Evolutionary conservation across 2,113 vertebrate species (phyloP).

Genomic region (Mirounga angustirostris): DNA sequence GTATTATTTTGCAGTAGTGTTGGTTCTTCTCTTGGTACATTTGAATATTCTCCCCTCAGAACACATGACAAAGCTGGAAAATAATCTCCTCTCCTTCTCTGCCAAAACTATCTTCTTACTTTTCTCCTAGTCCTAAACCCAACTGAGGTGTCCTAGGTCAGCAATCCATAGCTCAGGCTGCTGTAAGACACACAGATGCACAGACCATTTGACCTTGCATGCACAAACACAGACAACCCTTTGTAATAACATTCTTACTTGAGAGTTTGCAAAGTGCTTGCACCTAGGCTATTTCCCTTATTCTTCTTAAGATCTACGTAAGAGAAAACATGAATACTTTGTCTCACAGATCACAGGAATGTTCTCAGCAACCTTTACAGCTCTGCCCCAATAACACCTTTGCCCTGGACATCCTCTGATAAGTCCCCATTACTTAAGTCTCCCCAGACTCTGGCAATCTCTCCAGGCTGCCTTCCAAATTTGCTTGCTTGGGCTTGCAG

Average conservation of each 20-base stretch:
- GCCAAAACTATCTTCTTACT: background rate
- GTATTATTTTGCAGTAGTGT: background rate
- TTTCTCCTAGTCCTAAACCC: background rate
- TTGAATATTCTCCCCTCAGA: background rate
- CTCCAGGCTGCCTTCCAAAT: background rate
- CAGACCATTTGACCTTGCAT: accelerated
- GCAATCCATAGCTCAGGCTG: background rate
- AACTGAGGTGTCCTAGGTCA: background rate
- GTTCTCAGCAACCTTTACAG: accelerated
- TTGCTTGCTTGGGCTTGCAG: background rate
- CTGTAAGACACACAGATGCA: background rate
- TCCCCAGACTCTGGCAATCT: background rate
- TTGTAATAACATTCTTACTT: background rate
- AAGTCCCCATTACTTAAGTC: background rate
- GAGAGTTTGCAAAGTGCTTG: background rate
- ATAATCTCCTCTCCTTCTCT: background rate
- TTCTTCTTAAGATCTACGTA: accelerated
- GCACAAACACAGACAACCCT: background rate
- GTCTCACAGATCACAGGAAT: no score
- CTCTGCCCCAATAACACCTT: background rate
- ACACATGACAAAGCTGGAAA: background rate
- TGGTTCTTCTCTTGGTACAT: background rate
- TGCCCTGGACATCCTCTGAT: background rate
- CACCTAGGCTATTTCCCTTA: background rate
- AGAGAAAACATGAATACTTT: background rate